These are phyloP conservation scores for Uria aalge DNA, from an alignment of 2,113 vertebrate species.

Conservation along the genomic window DNA sequence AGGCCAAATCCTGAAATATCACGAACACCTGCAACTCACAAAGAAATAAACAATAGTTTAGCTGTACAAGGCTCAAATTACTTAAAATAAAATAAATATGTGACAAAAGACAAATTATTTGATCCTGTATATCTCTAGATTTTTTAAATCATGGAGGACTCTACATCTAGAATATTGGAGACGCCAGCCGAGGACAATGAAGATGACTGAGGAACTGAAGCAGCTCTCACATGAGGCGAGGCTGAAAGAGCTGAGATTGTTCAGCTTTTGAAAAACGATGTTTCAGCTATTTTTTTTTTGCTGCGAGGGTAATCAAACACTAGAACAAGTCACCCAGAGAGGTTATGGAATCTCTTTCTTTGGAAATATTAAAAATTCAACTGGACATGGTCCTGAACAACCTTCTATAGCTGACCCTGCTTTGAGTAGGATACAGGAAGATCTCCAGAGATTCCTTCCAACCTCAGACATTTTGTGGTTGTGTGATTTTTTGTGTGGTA, in stretches of 20 bases:
- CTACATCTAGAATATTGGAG: neutral
- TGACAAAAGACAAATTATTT: neutral
- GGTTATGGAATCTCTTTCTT: neutral
- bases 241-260: neutral
- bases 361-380: neutral
- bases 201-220: neutral
- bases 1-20: neutral
- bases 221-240: neutral
- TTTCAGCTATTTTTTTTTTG: neutral
- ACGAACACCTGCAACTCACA: neutral
- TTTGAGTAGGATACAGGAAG: rapidly evolving
- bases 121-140: neutral
- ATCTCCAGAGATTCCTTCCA: neutral
- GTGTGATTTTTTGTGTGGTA: neutral
- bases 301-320: neutral
- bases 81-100: neutral
- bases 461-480: neutral
- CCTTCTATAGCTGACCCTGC: neutral
- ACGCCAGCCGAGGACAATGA: neutral
- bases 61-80: neutral
- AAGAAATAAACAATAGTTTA: neutral
- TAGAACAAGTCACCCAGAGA: neutral
- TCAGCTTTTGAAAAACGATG: neutral
- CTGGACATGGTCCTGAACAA: neutral
- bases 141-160: neutral